Percentiles rank a stretch among this genome's conserved stretches.
Conservation (phyloP, 2,797 vertebrate genomes). For the Leuciscus waleckii region DNA sequence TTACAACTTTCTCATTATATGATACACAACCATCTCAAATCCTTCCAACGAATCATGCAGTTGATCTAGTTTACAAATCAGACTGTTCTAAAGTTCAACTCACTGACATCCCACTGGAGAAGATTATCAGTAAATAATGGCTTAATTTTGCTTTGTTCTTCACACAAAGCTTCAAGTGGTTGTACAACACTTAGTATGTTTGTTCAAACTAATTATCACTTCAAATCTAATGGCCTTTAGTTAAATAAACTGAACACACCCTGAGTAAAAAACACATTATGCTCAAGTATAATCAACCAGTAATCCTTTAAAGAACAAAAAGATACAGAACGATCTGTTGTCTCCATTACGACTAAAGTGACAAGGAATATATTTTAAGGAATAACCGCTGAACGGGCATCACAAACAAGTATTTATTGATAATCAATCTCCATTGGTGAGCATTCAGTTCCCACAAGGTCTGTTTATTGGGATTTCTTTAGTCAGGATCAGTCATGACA, state of each 20-base stretch:
- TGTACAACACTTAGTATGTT: neutral
- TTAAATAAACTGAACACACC: slow-evolving; percentile 31
- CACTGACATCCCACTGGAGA: neutral
- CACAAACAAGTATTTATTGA: neutral
- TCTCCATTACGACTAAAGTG: neutral
- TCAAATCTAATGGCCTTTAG: neutral
- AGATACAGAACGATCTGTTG: neutral
- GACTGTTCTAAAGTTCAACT: neutral
- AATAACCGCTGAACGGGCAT: neutral
- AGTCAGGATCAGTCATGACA: neutral
- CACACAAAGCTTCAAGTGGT: neutral
- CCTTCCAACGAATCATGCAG: neutral
- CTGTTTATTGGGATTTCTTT: neutral
- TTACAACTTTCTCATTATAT: neutral
- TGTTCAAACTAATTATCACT: neutral
- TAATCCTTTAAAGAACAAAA: neutral
- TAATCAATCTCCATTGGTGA: neutral
- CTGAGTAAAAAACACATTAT: neutral
- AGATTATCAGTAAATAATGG: neutral
- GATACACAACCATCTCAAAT: neutral
- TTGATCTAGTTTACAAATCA: neutral
- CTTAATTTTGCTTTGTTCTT: no score
- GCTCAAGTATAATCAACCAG: neutral
- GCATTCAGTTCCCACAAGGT: neutral
- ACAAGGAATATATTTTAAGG: neutral